Conservation (phyloP, 64 coral and sea anemone species). For the Actinia tenebrosa region DNA sequence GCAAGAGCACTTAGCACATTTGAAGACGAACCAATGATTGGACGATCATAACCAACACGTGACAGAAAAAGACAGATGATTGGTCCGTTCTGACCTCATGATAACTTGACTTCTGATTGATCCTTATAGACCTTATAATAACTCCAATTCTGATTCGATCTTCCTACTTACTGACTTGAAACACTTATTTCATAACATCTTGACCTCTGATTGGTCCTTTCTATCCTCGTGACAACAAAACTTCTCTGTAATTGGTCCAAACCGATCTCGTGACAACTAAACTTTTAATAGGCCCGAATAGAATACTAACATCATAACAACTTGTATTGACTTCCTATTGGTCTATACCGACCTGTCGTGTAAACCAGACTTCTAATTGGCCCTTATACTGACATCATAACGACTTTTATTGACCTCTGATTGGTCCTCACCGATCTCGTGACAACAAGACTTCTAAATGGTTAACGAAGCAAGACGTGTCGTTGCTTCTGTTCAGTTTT, state of each 20-base stretch:
- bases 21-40: neutral
- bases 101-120: neutral
- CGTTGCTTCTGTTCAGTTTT: conserved; percentile 5
- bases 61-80: neutral
- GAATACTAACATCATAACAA: too few relatives aligned
- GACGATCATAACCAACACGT: neutral
- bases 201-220: neutral
- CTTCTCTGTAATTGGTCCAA: neutral
- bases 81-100: neutral
- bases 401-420: too few relatives aligned
- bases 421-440: neutral
- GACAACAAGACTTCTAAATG: neutral
- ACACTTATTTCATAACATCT: neutral
- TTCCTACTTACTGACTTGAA: neutral
- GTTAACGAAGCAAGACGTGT: neutral
- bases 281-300: too few relatives aligned
- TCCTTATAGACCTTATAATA: neutral
- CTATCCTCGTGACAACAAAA: too few relatives aligned
- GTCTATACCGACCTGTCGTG: neutral
- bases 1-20: neutral
- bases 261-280: too few relatives aligned
- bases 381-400: too few relatives aligned
- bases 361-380: neutral
- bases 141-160: neutral
- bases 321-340: neutral